Evolutionary conservation across 2,888 invertebrate species (phyloP), one percentile per base, ranked within the genome.

Genomic region (Hydropsyche betteni): DNA sequence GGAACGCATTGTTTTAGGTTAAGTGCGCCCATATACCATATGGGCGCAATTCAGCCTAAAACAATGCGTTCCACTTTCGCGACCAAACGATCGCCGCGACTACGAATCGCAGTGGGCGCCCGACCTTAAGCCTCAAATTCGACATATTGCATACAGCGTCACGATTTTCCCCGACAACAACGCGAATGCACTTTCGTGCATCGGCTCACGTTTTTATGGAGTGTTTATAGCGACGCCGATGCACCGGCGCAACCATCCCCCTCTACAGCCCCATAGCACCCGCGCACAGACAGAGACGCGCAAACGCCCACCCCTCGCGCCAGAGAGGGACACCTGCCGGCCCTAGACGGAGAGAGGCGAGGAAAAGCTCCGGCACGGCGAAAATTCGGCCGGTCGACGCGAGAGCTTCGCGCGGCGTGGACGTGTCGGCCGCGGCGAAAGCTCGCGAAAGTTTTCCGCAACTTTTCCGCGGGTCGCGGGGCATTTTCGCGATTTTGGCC

Each of bases 361-460:
- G 44, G 44, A 44, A 44, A 44, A 8, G 44, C 44, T 44, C 6
- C 44, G 4, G 44, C 74, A 44, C 44, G 64, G 74, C 51, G 79
- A 69, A 79, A 79, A 79, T 76, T 77, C 76, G 77, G 70, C 70
- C 73, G 77, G 79, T 79, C 74, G 74, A 52, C 79, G 79, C 79
- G 77, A 75, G 71, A 74, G 58, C 74, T 73, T 75, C 79, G 79
- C 75, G 77, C 51, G 34, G 74, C 50, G 34, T 55, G 72, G 77
- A 69, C 68, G 74, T 76, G 12, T 24, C 52, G 58, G n/a, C 5
- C n/a, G 71, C 55, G 36, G 7, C 52, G n/a, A 1, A 52, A 24
- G 4, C 38, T 73, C 61, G 61, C 36, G 71, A n/a, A 71, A 55
- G 53, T 33, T 70, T 33, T 4, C 50, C 24, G 12, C 38, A 69